phyloP scores from a whole-genome alignment of 1,140 invertebrate species.

The Diuraphis noxia region DNA sequence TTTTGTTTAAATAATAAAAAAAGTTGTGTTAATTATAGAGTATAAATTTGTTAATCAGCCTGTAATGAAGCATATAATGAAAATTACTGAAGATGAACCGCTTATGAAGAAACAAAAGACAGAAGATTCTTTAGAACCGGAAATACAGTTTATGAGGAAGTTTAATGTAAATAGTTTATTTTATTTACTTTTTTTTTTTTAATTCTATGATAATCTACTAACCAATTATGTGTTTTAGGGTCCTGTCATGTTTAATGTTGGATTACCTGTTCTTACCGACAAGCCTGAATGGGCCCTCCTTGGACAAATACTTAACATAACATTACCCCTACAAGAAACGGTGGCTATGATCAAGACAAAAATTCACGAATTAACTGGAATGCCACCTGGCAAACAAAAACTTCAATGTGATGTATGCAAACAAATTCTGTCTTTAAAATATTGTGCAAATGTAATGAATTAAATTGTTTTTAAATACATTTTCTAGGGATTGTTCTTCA shows the following conservation, averaged over 20 bases:
- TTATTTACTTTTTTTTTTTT: constrained; percentile 54
- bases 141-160: constrained; percentile 77
- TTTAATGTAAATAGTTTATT: constrained; percentile 60
- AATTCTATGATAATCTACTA: constrained; percentile 13
- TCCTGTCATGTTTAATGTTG: constrained; percentile 77
- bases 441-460: neutral
- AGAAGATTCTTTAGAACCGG: constrained; percentile 90
- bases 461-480: constrained; percentile 26
- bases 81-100: constrained; percentile 76
- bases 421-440: constrained; percentile 26
- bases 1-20: neutral
- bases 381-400: constrained; percentile 82
- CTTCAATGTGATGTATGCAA: constrained; percentile 79
- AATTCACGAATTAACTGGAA: constrained; percentile 55
- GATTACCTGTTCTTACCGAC: constrained; percentile 80
- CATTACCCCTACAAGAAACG: constrained; percentile 77
- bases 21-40: neutral
- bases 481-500: constrained; percentile 93
- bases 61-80: constrained; percentile 57
- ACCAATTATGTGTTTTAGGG: constrained; percentile 61
- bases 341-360: constrained; percentile 74
- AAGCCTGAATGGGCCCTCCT: constrained; percentile 96
- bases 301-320: constrained; percentile 83
- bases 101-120: constrained; percentile 84
- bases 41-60: constrained; percentile 49